A percentile compares a stretch with the other conserved stretches of the same genome.
phyloP scores from a whole-genome alignment of 2,113 vertebrate species.

The Cranoglanis bouderius region DNA sequence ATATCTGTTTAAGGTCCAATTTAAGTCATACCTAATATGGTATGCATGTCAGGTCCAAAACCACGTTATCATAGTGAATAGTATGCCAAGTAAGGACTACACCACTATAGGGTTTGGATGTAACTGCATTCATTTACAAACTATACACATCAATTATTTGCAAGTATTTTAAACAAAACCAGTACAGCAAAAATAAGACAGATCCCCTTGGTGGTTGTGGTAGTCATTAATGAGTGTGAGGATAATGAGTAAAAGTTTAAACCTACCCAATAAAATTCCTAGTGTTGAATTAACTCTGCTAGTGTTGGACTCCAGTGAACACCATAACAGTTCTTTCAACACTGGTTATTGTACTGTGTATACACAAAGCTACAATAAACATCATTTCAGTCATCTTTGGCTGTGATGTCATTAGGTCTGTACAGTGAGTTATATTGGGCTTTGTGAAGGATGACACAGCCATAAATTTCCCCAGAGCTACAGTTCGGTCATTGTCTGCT shows the following conservation, averaged over 20 bases:
- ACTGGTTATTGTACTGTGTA: neutral
- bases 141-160: neutral
- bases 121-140: neutral
- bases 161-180: neutral
- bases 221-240: slow-evolving; percentile 1
- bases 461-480: slow-evolving; percentile 31
- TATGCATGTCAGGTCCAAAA: slow-evolving; percentile 8
- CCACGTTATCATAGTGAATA: neutral
- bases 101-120: neutral
- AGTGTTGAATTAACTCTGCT: neutral
- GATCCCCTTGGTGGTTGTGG: neutral
- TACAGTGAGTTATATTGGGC: neutral
- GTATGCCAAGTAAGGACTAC: too few relatives aligned
- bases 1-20: neutral
- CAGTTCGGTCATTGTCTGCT: slow-evolving; percentile 50
- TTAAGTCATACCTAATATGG: slow-evolving; percentile 1
- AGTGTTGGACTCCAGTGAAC: neutral
- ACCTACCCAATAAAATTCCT: neutral
- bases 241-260: slow-evolving; percentile 9
- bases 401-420: slow-evolving; percentile 31
- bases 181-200: neutral
- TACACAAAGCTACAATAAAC: neutral
- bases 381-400: neutral
- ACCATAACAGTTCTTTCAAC: neutral
- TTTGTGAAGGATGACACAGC: slow-evolving; percentile 38